Evolutionary conservation across 2,888 invertebrate species (phyloP), one percentile per base, ranked within the genome.

Genomic region (Smittia sp.): DNA sequence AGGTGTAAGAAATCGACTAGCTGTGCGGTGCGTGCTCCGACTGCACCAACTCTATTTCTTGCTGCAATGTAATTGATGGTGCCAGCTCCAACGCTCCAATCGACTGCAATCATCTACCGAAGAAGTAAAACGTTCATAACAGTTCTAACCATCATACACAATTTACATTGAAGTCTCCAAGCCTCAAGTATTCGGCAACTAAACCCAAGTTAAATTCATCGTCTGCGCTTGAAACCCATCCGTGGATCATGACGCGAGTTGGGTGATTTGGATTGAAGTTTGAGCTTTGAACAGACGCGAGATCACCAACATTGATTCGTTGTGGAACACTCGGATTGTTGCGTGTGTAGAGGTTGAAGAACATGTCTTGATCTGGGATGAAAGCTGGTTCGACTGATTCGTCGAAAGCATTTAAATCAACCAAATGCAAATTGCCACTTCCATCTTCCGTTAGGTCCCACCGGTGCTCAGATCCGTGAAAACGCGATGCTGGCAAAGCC

Each of bases 271-370:
- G 76, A 75, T 81, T 77, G 25, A 79, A 78, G 0, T 80, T 79
- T 0, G 78, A 76, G 1, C 74, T 65, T 0, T 70, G 68, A 65
- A 79, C 74, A 9, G 78, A 77, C 0, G 74, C 73, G 74, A 79
- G 79, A 11, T 76, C 77, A n/a, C 27, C 70, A 6, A 78, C 76
- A 24, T 77, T 74, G 66, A 80, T 9, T 46, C 78, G 78, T 1
- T 76, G 76, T 1, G 79, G 79, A 72, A 78, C 79, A n/a, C 77
- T 77, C 20, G 79, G 77, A 67, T 78, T 74, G 15, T 73, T n/a
- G n/a, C 79, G 79, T 0, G 83, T 82, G 74, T 77, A 84, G 2
- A 84, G 76, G 75, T 84, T 84, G 75, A 81, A 81, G 0, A 80
- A 52, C 0, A 83, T 78, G 77, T 84, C 82, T 0, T 27, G 67